Base-by-base conservation (phyloP, 2,113 vertebrate species). In the Shinisaurus crocodilurus region DNA sequence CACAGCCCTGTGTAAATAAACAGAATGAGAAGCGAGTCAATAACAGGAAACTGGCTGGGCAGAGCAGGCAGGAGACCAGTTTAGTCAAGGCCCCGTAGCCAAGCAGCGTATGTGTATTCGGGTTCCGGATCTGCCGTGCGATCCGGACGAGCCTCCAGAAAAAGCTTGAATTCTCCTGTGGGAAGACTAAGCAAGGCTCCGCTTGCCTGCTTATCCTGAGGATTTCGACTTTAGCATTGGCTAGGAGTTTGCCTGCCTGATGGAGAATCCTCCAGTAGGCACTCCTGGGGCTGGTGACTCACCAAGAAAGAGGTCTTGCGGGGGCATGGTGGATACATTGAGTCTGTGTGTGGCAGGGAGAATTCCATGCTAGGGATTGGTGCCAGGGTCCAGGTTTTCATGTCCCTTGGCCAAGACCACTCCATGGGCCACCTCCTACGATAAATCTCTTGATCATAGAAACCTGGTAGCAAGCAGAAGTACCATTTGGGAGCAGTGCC, bases 11-110 rank as follows among this genome's bases (percentile, higher is more conserved):
- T 48, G 72, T 77, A 89, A 89, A 85, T 54, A 89, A 67, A 50
- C 54, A 60, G 3, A 16, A 77, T 72, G 50, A 50, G 13, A 37
- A 65, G 72, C n/a, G 20, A 77, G 57, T 85, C 82, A 37, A 50
- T 69, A 74, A 54, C 82, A 85, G 89, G 89, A 90, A 90, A 69
- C 72, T 1, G 43, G 57, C 89, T 85, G 74, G 43, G 29, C 25
- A 69, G 72, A 63, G 13, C 43, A 69, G 60, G 89, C 82, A 40
- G 89, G 82, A 90, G 72, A 27, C 20, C 74, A 67, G 34, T 69
- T 54, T 77, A 69, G 32, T 67, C n/a, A 67, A 77, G 34, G 57
- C 57, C 43, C 8, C 8, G 29, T 29, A 16, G 57, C 57, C 6
- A 12, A 20, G 10, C 70, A 20, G 54, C 43, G 43, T 9, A 40